These are phyloP conservation scores for Peromyscus polionotus DNA, from an alignment of 2,113 vertebrate genomes.

Conservation along the genomic window DNA sequence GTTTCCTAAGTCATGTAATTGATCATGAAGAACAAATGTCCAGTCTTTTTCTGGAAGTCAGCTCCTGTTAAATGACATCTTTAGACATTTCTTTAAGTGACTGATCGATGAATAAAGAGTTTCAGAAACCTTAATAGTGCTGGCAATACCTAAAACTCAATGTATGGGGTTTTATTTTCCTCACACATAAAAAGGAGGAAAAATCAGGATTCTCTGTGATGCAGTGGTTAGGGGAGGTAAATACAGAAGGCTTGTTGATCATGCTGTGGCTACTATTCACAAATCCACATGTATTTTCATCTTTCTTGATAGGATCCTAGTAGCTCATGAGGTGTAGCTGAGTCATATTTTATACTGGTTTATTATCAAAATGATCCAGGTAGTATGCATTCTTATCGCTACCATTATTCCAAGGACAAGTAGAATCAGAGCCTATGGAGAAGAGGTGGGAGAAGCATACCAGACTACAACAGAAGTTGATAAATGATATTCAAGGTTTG, in stretches of 20 bases:
- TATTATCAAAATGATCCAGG: not conserved
- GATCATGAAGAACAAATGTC: not conserved
- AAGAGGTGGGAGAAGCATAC: not conserved
- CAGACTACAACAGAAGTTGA: not conserved
- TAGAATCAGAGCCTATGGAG: not conserved
- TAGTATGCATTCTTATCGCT: too few relatives aligned
- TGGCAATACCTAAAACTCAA: not conserved
- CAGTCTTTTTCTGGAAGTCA: not conserved
- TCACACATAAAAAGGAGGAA: not conserved
- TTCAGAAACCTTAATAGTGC: not conserved
- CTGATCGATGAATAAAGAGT: not conserved
- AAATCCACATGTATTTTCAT: not conserved
- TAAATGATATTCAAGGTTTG: not conserved
- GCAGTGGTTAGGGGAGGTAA: not conserved
- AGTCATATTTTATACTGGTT: not conserved
- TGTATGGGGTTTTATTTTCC: not conserved
- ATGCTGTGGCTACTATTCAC: not conserved
- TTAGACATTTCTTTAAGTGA: not conserved
- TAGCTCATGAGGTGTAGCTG: not conserved
- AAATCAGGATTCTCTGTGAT: not conserved
- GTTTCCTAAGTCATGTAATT: constrained; percentile 32
- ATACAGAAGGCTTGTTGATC: not conserved
- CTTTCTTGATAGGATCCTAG: not conserved
- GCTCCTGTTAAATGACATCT: not conserved
- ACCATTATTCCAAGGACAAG: not conserved